phyloP scores from a whole-genome alignment of 2,888 invertebrate species.

The Oeneis ivallda region DNA sequence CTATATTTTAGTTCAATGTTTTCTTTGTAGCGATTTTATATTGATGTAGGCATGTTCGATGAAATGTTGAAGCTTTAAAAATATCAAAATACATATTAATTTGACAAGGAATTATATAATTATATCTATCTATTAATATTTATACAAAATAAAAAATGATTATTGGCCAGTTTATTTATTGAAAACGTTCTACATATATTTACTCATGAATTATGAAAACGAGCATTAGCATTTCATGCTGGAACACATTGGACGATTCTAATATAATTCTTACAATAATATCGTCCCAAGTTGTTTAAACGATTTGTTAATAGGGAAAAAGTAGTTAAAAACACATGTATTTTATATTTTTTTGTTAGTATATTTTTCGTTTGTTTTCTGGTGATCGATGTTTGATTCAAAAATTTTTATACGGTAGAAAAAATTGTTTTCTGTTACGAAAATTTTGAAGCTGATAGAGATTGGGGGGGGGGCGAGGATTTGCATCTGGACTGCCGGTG shows the following conservation, averaged over 20 bases:
- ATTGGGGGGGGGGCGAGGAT: neutral
- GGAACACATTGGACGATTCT: constrained; percentile 74
- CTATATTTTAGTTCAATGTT: constrained; percentile 76
- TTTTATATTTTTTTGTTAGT: constrained; percentile 70
- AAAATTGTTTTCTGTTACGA: constrained; percentile 43
- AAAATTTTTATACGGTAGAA: constrained; percentile 41
- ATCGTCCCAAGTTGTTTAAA: constrained; percentile 77
- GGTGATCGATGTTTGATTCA: constrained; percentile 49
- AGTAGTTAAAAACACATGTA: constrained; percentile 61
- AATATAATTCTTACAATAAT: constrained; percentile 82
- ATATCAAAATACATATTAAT: neutral
- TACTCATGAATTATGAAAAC: constrained; percentile 50
- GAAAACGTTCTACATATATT: neutral
- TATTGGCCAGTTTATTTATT: constrained; percentile 38
- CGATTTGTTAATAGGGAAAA: constrained; percentile 75
- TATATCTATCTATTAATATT: constrained; percentile 31
- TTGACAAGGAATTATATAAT: constrained; percentile 15
- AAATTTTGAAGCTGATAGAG: constrained; percentile 27
- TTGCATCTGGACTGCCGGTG: constrained; percentile 32
- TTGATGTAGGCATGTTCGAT: constrained; percentile 63
- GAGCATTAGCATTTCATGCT: constrained; percentile 65
- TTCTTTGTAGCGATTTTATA: constrained; percentile 76
- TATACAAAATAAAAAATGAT: constrained; percentile 31
- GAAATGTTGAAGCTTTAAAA: constrained; percentile 61
- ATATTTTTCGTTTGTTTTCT: constrained; percentile 61